Conservation (phyloP, 1,140 invertebrate genomes). For the Andrena cerasifolii region DNA sequence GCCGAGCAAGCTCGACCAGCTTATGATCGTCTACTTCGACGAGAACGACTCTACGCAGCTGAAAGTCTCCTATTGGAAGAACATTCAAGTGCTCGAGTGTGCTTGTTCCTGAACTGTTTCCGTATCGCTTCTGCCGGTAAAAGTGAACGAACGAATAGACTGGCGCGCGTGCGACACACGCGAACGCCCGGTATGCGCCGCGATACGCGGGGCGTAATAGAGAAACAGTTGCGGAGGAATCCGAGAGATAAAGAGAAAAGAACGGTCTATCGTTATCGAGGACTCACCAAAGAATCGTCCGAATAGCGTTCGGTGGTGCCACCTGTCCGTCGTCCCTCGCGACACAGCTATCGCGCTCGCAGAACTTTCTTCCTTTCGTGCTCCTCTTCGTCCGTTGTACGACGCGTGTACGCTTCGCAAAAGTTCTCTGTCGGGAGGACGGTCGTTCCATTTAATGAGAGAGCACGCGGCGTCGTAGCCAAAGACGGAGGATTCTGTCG, state of each 20-base stretch:
- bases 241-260: not conserved
- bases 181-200: not conserved
- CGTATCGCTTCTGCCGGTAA: not conserved
- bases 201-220: not conserved
- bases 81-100: slow-evolving; percentile 89
- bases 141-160: not conserved
- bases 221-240: too few relatives aligned
- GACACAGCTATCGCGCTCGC: not conserved
- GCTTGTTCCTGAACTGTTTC: slow-evolving; percentile 85
- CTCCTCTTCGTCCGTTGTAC: not conserved
- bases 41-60: slow-evolving; percentile 85
- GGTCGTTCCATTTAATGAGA: slow-evolving; percentile 2
- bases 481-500: not conserved
- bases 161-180: not conserved
- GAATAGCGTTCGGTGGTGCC: slow-evolving; percentile 54
- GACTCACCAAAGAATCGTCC: slow-evolving; percentile 68
- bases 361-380: slow-evolving; percentile 14
- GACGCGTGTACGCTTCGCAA: not conserved
- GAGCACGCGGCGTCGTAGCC: not conserved
- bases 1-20: slow-evolving; percentile 86
- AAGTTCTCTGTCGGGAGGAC: too few relatives aligned
- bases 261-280: slow-evolving; percentile 37
- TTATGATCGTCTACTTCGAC: slow-evolving; percentile 87
- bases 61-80: slow-evolving; percentile 87
- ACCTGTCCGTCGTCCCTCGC: slow-evolving; percentile 6